Base-by-base conservation (phyloP, 2,797 vertebrate species). In the Dromococcyx pavoninus region DNA sequence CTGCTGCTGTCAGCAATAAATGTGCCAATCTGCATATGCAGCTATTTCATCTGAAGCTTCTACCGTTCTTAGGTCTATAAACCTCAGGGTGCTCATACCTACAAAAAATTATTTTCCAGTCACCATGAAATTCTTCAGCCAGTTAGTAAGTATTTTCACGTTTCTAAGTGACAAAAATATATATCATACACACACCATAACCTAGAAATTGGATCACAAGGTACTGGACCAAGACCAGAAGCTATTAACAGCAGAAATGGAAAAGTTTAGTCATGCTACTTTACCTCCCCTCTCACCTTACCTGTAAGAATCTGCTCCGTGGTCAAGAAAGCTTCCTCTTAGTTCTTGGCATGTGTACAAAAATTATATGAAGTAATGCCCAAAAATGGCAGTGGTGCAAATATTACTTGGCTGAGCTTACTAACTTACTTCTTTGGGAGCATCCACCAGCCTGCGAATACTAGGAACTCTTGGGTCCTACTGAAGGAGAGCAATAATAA, bases 81-180 rank as follows among this genome's bases (percentile, higher is more conserved):
- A 95, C 71, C 76, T 84, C 83, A 74, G 44, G 71, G 6, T 51
- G 56, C 58, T 80, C 60, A 69, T 61, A 51, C 30, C 74, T 51
- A 84, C 67, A 79, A 85, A 90, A 88, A 76, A 76, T 76, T 85
- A 56, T 82, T 88, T 78, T 76, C 37, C 66, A 76, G 37, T 39
- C 83, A 43, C 88, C 89, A 77, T 74, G 82, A 93, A 85, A 74
- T 50, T 90, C 71, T 85, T 82, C 46, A 91, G 33, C 22, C 89
- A 57, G 53, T 91, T 82, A 16, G 27, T 39, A 60, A 91, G 89
- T 77, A 91, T 76, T 87, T 86, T 81, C 82, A 85, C 22, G 9
- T 82, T 85, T 85, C 86, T 79, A 67, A 90, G 75, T 62, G 91
- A 91, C 93, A 94, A 93, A 97, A 93, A 84, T 54, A 91, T 82